phyloP scores from a whole-genome alignment of 2,113 vertebrate genomes.

The Erythrocebus patas region DNA sequence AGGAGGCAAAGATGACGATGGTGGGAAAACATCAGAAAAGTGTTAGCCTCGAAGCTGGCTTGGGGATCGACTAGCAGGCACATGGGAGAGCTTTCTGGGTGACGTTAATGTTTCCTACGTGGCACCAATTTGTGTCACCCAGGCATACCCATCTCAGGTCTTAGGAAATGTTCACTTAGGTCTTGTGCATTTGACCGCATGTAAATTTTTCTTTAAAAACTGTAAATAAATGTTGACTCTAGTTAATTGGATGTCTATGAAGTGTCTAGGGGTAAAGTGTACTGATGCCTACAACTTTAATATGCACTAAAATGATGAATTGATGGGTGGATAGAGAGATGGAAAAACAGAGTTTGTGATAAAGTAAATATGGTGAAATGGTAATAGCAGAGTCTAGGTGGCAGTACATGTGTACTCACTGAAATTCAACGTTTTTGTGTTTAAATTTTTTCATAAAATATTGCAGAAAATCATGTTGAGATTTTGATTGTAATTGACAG shows the following conservation, averaged over 20 bases:
- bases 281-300: not conserved
- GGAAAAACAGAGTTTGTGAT: not conserved
- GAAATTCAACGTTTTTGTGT: not conserved
- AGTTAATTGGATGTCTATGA: not conserved
- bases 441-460: not conserved
- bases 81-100: not conserved
- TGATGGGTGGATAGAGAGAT: not conserved
- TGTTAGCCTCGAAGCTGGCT: not conserved
- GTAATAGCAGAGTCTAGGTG: not conserved
- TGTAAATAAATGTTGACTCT: not conserved
- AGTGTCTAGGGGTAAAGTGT: no score
- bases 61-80: rapidly evolving
- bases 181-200: not conserved
- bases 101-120: rapidly evolving
- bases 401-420: not conserved
- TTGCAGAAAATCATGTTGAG: not conserved
- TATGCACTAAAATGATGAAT: not conserved
- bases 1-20: not conserved
- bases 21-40: not conserved
- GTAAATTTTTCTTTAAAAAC: not conserved
- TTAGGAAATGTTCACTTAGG: not conserved
- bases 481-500: not conserved
- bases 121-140: not conserved
- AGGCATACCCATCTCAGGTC: not conserved
- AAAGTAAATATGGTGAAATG: not conserved